phyloP scores from a whole-genome alignment of 2,888 invertebrate genomes.

The Leistus spinibarbis region DNA sequence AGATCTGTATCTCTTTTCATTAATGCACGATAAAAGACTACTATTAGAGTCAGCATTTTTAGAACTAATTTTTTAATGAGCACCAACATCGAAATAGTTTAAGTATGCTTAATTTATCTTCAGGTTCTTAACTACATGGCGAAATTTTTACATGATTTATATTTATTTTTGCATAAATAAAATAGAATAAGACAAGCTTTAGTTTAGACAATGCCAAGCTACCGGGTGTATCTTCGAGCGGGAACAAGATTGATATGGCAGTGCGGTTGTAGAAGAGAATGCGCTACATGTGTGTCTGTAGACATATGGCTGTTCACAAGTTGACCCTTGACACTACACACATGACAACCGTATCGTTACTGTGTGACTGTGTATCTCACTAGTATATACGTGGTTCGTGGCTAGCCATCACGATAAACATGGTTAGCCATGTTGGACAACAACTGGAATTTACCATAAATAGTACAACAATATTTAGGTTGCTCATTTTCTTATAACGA shows the following conservation, averaged over 20 bases:
- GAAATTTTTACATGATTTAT: no score
- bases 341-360: neutral
- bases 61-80: slow-evolving; percentile 26
- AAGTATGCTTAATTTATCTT: neutral
- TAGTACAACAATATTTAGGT: neutral
- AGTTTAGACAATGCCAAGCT: no score
- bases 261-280: neutral
- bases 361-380: neutral
- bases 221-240: no score
- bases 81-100: neutral
- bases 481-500: neutral
- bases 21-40: slow-evolving; percentile 20
- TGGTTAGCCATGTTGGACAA: neutral
- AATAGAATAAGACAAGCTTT: neutral
- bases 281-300: neutral
- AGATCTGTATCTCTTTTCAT: slow-evolving; percentile 29
- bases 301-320: neutral
- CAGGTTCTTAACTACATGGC: neutral
- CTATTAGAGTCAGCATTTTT: slow-evolving; percentile 15
- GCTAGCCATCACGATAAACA: neutral
- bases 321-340: neutral
- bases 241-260: neutral
- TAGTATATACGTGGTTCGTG: neutral
- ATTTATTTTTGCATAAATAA: no score
- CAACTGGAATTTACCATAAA: neutral